These are phyloP conservation scores for Cecidostiba fungosa DNA, from an alignment of 2,888 invertebrate species.

Conservation along the genomic window DNA sequence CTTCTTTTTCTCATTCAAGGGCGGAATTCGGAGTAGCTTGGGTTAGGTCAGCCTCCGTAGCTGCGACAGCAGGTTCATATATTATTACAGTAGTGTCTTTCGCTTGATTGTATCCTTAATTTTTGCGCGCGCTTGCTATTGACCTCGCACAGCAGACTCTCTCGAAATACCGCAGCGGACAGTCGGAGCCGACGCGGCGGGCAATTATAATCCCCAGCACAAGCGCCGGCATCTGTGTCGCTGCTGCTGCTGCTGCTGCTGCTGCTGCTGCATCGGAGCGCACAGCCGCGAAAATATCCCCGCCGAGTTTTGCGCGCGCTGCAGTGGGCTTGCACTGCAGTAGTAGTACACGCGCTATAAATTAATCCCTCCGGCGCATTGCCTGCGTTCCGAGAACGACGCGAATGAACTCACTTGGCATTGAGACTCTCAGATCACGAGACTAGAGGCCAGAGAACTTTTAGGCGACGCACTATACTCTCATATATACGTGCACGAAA, in stretches of 20 bases:
- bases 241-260: too few relatives aligned
- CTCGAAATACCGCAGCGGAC: neutral
- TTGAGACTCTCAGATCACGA: neutral
- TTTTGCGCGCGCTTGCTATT: too few relatives aligned
- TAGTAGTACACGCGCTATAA: neutral
- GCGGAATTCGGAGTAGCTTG: neutral
- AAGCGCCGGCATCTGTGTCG: neutral
- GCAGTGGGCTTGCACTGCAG: neutral
- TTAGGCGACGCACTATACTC: neutral
- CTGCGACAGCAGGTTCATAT: neutral
- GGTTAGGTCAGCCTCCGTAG: slow-evolving; percentile 6
- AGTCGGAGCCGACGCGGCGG: neutral
- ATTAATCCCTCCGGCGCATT: slow-evolving; percentile 18
- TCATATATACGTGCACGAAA: too few relatives aligned
- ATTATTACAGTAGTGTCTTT: too few relatives aligned
- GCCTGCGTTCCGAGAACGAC: neutral
- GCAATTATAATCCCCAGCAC: neutral
- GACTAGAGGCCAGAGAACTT: neutral
- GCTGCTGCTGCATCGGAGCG: too few relatives aligned
- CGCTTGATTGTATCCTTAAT: too few relatives aligned
- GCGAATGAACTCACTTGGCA: slow-evolving; percentile 9
- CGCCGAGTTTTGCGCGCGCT: neutral
- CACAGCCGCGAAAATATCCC: slow-evolving; percentile 3
- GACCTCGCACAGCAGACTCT: neutral
- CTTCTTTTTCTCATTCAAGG: slow-evolving; percentile 6